Conservation (phyloP, 2,797 vertebrate genomes). For the Sphaeramia orbicularis region DNA sequence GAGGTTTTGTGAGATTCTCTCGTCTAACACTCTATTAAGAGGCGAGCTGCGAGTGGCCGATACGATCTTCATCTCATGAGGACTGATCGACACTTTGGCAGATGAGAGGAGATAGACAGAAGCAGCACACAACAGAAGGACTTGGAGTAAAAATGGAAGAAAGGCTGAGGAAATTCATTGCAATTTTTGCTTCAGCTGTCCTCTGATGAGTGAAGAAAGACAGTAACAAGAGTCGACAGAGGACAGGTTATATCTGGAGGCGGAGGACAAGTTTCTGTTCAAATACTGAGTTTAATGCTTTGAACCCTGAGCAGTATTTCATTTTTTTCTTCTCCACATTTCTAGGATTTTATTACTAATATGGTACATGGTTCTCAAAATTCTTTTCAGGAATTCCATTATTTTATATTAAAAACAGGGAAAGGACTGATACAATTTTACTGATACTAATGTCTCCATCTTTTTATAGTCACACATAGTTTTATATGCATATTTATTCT, state of each 20-base stretch:
- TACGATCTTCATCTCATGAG: slow-evolving; percentile 52
- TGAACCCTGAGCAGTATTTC: no score
- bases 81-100: slow-evolving; percentile 18
- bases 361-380: no score
- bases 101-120: slow-evolving; percentile 20
- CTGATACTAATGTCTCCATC: no score
- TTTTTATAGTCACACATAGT: no score
- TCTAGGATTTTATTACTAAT: no score
- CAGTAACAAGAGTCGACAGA: not conserved
- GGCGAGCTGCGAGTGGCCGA: slow-evolving; percentile 35
- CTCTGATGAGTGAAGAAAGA: slow-evolving; percentile 3
- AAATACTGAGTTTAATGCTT: not conserved
- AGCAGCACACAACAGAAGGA: slow-evolving; percentile 26
- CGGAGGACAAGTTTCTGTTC: slow-evolving; percentile 3
- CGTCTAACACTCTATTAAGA: slow-evolving; percentile 54
- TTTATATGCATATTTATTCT: no score
- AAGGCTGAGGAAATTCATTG: slow-evolving; percentile 42
- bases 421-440: no score
- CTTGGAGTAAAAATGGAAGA: slow-evolving; percentile 3
- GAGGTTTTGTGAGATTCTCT: slow-evolving; percentile 32
- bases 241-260: slow-evolving; percentile 19
- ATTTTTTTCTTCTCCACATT: no score
- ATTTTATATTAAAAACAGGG: no score
- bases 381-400: no score
- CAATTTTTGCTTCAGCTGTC: slow-evolving; percentile 33